Evolutionary conservation across 2,113 vertebrate species (phyloP).

Genomic region (Salvelinus sp.): DNA sequence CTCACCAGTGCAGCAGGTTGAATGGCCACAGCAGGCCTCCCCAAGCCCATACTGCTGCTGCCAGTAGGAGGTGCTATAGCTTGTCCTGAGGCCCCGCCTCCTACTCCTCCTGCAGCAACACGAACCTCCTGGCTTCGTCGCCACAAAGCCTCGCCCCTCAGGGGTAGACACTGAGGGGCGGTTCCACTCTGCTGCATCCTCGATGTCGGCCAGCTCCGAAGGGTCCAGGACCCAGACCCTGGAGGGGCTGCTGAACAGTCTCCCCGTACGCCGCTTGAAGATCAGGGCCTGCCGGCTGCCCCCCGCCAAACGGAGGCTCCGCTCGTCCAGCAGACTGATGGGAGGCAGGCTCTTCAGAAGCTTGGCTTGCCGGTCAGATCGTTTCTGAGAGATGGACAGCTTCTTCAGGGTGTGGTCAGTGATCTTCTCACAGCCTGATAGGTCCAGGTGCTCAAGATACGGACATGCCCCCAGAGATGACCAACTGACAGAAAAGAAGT

Average conservation of each 20-base stretch:
- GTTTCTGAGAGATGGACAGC: conserved; percentile 72
- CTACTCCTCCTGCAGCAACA: conserved; percentile 82
- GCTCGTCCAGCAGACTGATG: conserved; percentile 63
- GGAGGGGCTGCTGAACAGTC: conserved; percentile 37
- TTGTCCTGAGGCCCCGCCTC: conserved; percentile 84
- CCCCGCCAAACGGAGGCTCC: conserved; percentile 51
- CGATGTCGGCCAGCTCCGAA: conserved; percentile 87
- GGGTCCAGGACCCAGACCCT: conserved; percentile 86
- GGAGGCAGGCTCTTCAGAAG: conserved; percentile 64
- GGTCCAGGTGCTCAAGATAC: conserved; percentile 86
- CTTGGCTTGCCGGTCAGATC: conserved; percentile 46
- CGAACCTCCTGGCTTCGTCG: conserved; percentile 59
- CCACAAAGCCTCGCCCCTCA: conserved; percentile 56
- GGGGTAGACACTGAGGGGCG: conserved; percentile 37
- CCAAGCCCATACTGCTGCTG: conserved; percentile 82
- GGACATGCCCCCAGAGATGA: conserved; percentile 81
- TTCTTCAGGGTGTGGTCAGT: conserved; percentile 86
- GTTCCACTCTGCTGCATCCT: conserved; percentile 92
- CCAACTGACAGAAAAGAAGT: conserved; percentile 76
- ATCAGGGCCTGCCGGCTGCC: conserved; percentile 63
- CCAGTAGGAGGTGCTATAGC: conserved; percentile 80
- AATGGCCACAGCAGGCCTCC: conserved; percentile 85
- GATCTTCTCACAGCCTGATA: conserved; percentile 95
- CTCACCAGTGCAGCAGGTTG: conserved; percentile 82
- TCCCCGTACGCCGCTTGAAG: conserved; percentile 63